Conservation (phyloP, 2,113 vertebrate species). For the Mirounga angustirostris region DNA sequence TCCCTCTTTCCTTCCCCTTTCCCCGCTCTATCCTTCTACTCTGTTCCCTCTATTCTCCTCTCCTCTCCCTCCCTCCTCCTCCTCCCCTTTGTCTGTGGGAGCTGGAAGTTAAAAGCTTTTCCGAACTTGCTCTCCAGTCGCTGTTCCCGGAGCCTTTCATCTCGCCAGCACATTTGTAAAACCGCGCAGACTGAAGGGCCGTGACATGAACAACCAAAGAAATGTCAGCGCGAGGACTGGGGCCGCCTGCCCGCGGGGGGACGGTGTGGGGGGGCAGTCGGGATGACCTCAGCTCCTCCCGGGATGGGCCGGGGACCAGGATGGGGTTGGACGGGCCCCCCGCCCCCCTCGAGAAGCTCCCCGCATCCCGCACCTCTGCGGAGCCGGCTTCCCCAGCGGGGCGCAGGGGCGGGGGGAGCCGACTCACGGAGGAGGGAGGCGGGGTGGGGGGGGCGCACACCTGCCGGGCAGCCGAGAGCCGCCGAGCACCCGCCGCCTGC, state of each 20-base stretch:
- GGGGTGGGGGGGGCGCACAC: neutral
- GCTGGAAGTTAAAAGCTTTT: slow-evolving; percentile 90
- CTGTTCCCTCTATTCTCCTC: neutral
- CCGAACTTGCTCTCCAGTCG: slow-evolving; percentile 88
- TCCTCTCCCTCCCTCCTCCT: neutral
- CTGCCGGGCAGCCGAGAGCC: rapidly evolving
- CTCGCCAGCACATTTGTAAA: slow-evolving; percentile 88
- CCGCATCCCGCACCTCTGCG: neutral
- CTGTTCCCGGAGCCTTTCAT: slow-evolving; percentile 88
- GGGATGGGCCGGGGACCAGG: neutral
- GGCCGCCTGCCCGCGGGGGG: slow-evolving; percentile 20
- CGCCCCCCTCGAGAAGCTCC: neutral
- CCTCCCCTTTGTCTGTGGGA: slow-evolving; percentile 84
- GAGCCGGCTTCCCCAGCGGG: neutral
- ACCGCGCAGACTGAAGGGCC: slow-evolving; percentile 87
- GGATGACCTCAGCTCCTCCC: neutral
- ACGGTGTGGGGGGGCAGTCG: neutral
- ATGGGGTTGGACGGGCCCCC: too few relatives aligned
- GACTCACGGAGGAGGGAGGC: neutral
- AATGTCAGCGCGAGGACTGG: slow-evolving; percentile 75
- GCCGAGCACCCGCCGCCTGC: rapidly evolving
- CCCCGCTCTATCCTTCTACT: neutral
- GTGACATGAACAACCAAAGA: slow-evolving; percentile 86
- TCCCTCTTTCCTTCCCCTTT: rapidly evolving
- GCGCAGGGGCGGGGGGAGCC: neutral